phyloP scores from a whole-genome alignment of 2,113 vertebrate genomes.

The human region GRCh38 chr2:37502001-37502500 shows the following conservation, averaged over 20 bases:
- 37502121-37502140: neutral
- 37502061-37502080: neutral
- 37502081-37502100: neutral
- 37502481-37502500: neutral
- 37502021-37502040: neutral
- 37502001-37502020: neutral
- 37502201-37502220: neutral
- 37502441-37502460: neutral
- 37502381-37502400: neutral
- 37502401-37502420: neutral
- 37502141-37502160: neutral
- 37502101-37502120: neutral
- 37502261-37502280: neutral
- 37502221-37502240: neutral
- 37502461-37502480: neutral
- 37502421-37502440: neutral
- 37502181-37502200: neutral
- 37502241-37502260: neutral
- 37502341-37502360: constrained; percentile 16
- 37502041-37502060: neutral
- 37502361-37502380: neutral
- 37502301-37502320: neutral
- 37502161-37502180: neutral
- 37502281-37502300: neutral
- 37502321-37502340: neutral